Evolutionary conservation across 2,797 vertebrate species (phyloP).

Genomic region (Antrozous pallidus): DNA sequence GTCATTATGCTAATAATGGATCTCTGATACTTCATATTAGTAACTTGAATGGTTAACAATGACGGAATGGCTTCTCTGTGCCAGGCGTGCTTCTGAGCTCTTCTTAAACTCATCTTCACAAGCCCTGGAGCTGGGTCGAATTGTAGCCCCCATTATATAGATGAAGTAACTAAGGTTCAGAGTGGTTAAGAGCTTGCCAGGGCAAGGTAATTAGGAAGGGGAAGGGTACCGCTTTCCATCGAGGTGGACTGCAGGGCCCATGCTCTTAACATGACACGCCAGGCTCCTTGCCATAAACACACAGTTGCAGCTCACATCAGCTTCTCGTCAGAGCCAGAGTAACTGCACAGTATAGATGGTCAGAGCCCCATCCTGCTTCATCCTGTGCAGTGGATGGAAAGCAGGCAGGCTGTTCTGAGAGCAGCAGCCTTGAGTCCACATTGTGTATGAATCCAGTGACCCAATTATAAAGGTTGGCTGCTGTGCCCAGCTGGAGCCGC

Average conservation of each 20-base stretch:
- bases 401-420: not conserved
- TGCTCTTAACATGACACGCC: not conserved
- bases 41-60: not conserved
- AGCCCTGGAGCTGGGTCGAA: not conserved
- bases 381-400: not conserved
- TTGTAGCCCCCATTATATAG: not conserved
- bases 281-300: not conserved
- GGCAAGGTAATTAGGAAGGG: not conserved
- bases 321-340: not conserved
- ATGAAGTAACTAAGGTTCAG: not conserved
- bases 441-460: constrained; percentile 39
- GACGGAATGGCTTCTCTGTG: not conserved
- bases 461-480: constrained; percentile 55
- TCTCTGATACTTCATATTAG: not conserved
- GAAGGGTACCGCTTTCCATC: not conserved
- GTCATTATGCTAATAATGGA: not conserved
- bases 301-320: not conserved
- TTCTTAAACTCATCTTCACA: not conserved
- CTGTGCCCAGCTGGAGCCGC: not conserved
- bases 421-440: not conserved
- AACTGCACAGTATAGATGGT: not conserved
- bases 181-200: not conserved
- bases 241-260: not conserved
- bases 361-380: not conserved
- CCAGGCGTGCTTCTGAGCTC: not conserved